Evolutionary conservation across 2,113 vertebrate genomes (phyloP).

Genomic region (Clinocottus analis): DNA sequence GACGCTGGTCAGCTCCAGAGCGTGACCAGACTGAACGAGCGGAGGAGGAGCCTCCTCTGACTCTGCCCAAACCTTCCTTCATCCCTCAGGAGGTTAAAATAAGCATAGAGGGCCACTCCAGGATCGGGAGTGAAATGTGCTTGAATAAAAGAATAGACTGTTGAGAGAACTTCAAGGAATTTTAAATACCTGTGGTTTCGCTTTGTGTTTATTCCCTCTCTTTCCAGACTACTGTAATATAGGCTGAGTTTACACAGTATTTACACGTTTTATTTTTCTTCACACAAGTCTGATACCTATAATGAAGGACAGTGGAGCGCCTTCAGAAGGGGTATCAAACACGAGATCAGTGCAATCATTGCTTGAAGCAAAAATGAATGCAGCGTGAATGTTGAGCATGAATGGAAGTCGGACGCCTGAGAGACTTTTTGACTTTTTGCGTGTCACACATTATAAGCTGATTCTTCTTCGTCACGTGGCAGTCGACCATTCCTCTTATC

Average conservation of each 20-base stretch:
- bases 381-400: slow-evolving; percentile 68
- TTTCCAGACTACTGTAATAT: slow-evolving; percentile 96
- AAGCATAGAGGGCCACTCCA: slow-evolving; percentile 98
- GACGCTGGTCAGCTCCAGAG: slow-evolving; percentile 99
- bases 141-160: slow-evolving; percentile 66
- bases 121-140: slow-evolving; percentile 89
- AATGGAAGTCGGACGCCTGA: slow-evolving; percentile 46
- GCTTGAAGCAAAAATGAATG: slow-evolving; percentile 75
- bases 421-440: slow-evolving; percentile 19
- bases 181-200: slow-evolving; percentile 59
- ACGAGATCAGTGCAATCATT: slow-evolving; percentile 80
- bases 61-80: slow-evolving; percentile 96
- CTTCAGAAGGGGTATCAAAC: slow-evolving; percentile 87
- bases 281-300: slow-evolving; percentile 81
- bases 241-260: slow-evolving; percentile 92
- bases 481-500: slow-evolving; percentile 34
- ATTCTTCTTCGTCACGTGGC: slow-evolving; percentile 37
- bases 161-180: slow-evolving; percentile 48
- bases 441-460: slow-evolving; percentile 48
- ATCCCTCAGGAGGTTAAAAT: slow-evolving; percentile 99
- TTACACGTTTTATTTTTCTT: slow-evolving; percentile 90
- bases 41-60: slow-evolving; percentile 92
- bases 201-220: slow-evolving; percentile 73
- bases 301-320: slow-evolving; percentile 77
- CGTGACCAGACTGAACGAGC: slow-evolving; percentile 92